phyloP scores from a whole-genome alignment of 2,113 vertebrate species.

The Anthoscopus minutus region DNA sequence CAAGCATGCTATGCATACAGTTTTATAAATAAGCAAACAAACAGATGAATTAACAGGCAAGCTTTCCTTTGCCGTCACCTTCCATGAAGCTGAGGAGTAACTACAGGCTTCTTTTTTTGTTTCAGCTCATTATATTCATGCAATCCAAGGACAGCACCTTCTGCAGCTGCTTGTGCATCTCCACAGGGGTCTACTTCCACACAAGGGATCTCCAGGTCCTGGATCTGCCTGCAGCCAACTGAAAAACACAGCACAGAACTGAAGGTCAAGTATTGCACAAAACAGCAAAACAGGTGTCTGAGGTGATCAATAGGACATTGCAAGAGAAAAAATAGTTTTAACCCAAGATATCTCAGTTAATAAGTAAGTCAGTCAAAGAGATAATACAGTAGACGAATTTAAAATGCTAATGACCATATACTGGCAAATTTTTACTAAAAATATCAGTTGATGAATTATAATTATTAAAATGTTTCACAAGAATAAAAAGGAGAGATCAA shows the following conservation, averaged over 20 bases:
- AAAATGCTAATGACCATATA: not conserved
- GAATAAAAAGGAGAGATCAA: not conserved
- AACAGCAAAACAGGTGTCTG: not conserved
- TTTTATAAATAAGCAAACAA: not conserved
- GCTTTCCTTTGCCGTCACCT: conserved; percentile 71
- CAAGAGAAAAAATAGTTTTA: not conserved
- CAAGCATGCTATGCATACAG: not conserved
- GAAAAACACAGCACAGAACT: not conserved
- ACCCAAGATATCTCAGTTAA: not conserved
- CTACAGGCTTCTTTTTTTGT: conserved; percentile 83
- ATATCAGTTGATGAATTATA: not conserved
- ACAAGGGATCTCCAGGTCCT: conserved; percentile 83
- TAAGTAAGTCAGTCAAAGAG: not conserved
- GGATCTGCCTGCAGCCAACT: conserved; percentile 88
- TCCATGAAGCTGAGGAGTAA: conserved; percentile 77
- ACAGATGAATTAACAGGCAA: not conserved
- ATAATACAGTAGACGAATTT: not conserved
- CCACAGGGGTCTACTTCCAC: conserved; percentile 94
- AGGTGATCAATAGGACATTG: not conserved
- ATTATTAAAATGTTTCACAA: not conserved
- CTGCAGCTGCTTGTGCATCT: conserved; percentile 89
- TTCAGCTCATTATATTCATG: conserved; percentile 91
- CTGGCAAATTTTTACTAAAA: not conserved
- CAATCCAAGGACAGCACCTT: conserved; percentile 87
- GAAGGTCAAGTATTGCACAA: not conserved